Conservation (phyloP, 1,140 invertebrate genomes). For the Frieseomelitta varia region DNA sequence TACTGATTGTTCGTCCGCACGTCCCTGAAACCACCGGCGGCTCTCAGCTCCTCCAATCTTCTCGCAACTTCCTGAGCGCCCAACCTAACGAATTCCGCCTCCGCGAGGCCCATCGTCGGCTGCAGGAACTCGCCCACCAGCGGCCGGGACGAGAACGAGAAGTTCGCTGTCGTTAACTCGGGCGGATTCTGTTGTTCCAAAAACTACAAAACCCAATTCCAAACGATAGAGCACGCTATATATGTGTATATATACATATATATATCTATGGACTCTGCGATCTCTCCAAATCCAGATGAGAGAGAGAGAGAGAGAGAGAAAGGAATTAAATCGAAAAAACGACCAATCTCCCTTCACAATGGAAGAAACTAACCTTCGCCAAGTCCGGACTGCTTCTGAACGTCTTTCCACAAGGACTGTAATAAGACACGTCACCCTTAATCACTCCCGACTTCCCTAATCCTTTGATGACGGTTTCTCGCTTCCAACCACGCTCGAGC, state of each 20-base stretch:
- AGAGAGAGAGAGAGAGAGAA: fast-evolving
- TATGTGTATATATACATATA: no score
- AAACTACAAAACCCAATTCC: slow-evolving; percentile 83
- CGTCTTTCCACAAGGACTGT: slow-evolving; percentile 91
- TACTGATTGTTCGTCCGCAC: slow-evolving; percentile 78
- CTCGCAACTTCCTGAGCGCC: slow-evolving; percentile 82
- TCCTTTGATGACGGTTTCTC: slow-evolving; percentile 93
- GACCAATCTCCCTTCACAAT: slow-evolving; percentile 13
- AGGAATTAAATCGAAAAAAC: neutral
- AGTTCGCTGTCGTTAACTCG: slow-evolving; percentile 92
- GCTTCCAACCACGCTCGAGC: slow-evolving; percentile 92
- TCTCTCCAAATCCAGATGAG: neutral
- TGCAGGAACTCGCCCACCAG: slow-evolving; percentile 95
- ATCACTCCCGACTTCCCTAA: slow-evolving; percentile 91
- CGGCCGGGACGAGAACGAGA: slow-evolving; percentile 94
- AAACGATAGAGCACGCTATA: neutral
- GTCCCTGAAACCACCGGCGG: slow-evolving; percentile 76
- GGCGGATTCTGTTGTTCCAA: slow-evolving; percentile 89
- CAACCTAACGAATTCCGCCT: slow-evolving; percentile 80
- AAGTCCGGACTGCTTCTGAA: slow-evolving; percentile 89
- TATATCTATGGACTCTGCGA: no score
- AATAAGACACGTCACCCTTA: slow-evolving; percentile 94
- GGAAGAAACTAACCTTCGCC: slow-evolving; percentile 83
- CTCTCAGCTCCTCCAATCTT: slow-evolving; percentile 84
- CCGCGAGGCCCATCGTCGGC: slow-evolving; percentile 80